A percentile compares a stretch with the other conserved stretches of the same genome.
These are phyloP conservation scores for Orycteropus afer DNA, from an alignment of 2,113 vertebrate species.

Conservation along the genomic window DNA sequence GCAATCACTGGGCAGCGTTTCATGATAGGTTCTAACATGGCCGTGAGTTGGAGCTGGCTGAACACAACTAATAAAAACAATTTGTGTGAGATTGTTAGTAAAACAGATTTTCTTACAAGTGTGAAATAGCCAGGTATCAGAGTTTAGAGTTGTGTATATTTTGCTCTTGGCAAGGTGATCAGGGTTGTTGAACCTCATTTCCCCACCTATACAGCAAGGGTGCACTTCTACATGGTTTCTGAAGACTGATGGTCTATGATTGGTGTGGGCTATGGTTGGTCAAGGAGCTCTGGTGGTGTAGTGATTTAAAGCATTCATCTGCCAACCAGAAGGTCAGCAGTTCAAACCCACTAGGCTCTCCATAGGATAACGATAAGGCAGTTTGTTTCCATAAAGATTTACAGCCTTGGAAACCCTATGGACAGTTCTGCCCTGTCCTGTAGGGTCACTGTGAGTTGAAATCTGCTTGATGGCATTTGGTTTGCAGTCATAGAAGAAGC, in stretches of 20 bases:
- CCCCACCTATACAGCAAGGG: neutral
- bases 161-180: neutral
- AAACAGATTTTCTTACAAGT: conserved; percentile 9
- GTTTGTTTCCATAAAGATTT: no score
- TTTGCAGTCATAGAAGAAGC: no score
- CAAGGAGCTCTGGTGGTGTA: no score
- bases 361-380: no score
- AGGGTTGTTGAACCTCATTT: neutral
- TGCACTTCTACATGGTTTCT: neutral
- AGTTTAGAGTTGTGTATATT: neutral
- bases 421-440: no score
- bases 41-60: neutral
- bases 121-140: neutral
- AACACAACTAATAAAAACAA: neutral
- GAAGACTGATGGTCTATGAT: neutral
- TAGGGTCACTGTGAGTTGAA: no score
- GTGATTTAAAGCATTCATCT: no score
- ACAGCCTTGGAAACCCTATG: no score
- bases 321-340: no score
- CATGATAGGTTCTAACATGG: neutral
- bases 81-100: neutral
- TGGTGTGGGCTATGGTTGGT: neutral
- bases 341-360: no score
- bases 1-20: neutral
- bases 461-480: no score